Evolutionary conservation across 2,113 vertebrate genomes (phyloP).

Genomic region (zebrafish (Danio rerio)): DNA sequence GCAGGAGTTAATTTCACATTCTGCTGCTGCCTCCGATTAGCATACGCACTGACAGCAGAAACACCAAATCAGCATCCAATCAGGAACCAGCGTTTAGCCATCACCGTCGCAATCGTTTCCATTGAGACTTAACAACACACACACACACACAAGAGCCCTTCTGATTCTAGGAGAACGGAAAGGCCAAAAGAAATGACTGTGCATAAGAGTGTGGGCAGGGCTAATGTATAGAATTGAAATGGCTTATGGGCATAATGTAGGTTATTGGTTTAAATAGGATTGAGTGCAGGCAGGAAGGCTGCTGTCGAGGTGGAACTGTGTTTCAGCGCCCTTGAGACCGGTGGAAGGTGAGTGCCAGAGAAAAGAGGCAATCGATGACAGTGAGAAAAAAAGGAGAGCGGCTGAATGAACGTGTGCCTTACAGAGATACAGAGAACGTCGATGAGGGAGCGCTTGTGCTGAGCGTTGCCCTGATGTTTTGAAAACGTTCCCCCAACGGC

Average conservation of each 20-base stretch:
- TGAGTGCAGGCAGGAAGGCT: constrained; percentile 32
- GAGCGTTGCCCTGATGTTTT: constrained; percentile 21
- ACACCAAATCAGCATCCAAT: constrained; percentile 48
- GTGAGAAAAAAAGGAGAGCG: constrained; percentile 19
- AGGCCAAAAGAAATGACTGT: constrained; percentile 38
- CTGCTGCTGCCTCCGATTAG: constrained; percentile 44
- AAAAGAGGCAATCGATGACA: constrained; percentile 43
- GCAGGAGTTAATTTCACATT: constrained; percentile 44
- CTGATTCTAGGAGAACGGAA: not conserved
- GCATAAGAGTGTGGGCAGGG: constrained; percentile 34
- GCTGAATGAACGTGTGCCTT: constrained; percentile 17
- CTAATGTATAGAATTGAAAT: constrained; percentile 9
- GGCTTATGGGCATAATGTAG: constrained; percentile 40
- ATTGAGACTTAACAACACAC: constrained; percentile 2
- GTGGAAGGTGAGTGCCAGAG: constrained; percentile 36
- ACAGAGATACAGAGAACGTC: constrained; percentile 55
- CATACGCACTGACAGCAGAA: constrained; percentile 30
- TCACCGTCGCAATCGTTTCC: constrained; percentile 9
- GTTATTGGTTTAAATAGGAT: constrained; percentile 47
- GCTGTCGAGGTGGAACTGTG: constrained; percentile 11
- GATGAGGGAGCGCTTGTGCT: constrained; percentile 62
- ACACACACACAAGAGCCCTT: not conserved
- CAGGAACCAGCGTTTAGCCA: constrained; percentile 27
- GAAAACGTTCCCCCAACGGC: not conserved
- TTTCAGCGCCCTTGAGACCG: constrained; percentile 47